Conservation (phyloP, 1,140 invertebrate genomes). For the Drosophila mauritiana region DNA sequence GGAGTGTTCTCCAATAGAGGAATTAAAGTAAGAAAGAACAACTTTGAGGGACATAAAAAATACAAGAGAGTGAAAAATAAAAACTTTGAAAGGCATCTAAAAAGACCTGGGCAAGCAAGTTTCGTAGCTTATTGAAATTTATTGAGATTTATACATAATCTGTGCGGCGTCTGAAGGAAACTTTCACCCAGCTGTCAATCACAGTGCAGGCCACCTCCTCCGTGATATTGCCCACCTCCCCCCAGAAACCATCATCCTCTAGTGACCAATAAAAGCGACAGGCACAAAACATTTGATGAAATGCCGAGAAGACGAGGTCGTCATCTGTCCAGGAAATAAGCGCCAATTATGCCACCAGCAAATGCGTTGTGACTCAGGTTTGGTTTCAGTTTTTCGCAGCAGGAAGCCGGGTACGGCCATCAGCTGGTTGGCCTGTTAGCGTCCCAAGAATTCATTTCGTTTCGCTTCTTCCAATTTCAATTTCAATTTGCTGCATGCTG, state of each 20-base stretch:
- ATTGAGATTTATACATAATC: conserved; percentile 83
- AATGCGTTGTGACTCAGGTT: conserved; percentile 63
- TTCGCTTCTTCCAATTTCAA: conserved; percentile 79
- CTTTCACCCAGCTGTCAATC: conserved; percentile 75
- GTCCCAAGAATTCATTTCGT: conserved; percentile 78
- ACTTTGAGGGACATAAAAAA: conserved; percentile 54
- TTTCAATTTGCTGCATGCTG: conserved; percentile 72
- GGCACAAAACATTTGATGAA: conserved; percentile 75
- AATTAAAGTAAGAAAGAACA: conserved; percentile 52
- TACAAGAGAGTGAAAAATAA: conserved; percentile 24
- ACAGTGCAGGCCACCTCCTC: conserved; percentile 28
- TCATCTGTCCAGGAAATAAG: conserved; percentile 83
- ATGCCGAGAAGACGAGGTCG: conserved; percentile 57
- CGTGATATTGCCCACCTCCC: neutral
- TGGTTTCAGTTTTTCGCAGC: conserved; percentile 55
- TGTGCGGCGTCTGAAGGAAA: conserved; percentile 44
- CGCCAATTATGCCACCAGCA: conserved; percentile 83
- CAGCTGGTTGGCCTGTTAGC: conserved; percentile 70
- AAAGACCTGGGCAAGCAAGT: conserved; percentile 23
- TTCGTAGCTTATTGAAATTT: conserved; percentile 81
- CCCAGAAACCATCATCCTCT: conserved; percentile 49
- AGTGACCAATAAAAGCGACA: conserved; percentile 77
- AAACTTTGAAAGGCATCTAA: conserved; percentile 43
- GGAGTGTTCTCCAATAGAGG: conserved; percentile 42
- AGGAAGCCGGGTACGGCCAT: conserved; percentile 65